Conservation (phyloP, 2,797 vertebrate genomes). For the Tokudaia muenninki region DNA sequence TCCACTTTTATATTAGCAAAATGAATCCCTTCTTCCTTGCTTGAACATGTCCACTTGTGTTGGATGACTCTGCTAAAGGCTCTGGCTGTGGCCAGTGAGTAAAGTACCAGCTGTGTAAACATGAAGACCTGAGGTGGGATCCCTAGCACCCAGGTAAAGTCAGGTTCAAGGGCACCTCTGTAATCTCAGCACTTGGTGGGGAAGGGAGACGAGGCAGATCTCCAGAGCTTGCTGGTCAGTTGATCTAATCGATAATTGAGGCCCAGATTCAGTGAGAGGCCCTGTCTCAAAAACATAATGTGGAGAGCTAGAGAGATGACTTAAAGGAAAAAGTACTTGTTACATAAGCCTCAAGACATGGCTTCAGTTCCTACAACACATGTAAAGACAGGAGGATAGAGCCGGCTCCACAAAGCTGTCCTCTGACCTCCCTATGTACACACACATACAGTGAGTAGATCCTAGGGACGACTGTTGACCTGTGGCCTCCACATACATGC, state of each 20-base stretch:
- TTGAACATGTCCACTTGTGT: background rate
- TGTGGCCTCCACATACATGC: background rate
- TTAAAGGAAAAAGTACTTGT: background rate
- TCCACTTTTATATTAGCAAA: constrained; percentile 20
- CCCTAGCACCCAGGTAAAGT: background rate
- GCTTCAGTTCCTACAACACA: background rate
- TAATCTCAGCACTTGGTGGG: background rate
- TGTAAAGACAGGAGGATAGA: background rate
- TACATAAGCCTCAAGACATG: background rate
- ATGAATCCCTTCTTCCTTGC: background rate
- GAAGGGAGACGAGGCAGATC: background rate
- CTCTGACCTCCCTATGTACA: background rate
- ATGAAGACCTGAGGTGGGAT: background rate
- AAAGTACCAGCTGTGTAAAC: background rate
- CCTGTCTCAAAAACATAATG: background rate
- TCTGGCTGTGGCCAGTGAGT: background rate
- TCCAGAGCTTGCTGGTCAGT: background rate
- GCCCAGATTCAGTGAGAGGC: background rate
- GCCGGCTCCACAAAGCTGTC: background rate
- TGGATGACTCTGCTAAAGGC: background rate
- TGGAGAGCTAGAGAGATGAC: background rate
- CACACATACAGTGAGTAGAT: background rate
- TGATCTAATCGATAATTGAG: background rate
- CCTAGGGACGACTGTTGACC: background rate
- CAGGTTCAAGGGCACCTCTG: background rate